Conservation (phyloP, 2,797 vertebrate species). For the Sebastes itinus region DNA sequence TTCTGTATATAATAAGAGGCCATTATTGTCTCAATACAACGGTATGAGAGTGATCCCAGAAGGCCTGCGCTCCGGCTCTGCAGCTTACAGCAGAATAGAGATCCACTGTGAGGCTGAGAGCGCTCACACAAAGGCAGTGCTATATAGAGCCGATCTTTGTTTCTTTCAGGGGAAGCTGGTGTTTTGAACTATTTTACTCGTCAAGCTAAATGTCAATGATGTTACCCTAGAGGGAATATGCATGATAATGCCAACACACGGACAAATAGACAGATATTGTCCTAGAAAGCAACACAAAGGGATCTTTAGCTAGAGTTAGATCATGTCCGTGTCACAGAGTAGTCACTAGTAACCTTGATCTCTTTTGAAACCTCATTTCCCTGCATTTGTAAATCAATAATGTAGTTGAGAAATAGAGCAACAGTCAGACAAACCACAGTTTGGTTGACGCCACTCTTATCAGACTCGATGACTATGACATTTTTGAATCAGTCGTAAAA, state of each 20-base stretch:
- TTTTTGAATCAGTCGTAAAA: slow-evolving; percentile 46
- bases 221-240: not conserved
- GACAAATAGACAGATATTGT: not conserved
- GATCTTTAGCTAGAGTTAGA: not conserved
- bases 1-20: not conserved
- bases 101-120: not conserved
- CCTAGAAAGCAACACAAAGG: not conserved
- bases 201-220: slow-evolving; percentile 9
- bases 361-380: not conserved
- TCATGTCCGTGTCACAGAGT: no score
- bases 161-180: not conserved
- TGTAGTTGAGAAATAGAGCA: slow-evolving; percentile 17
- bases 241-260: not conserved
- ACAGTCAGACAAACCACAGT: not conserved
- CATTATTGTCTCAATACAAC: not conserved
- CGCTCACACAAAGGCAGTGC: not conserved
- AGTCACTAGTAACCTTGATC: not conserved
- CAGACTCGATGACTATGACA: not conserved
- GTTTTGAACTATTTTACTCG: slow-evolving; percentile 12
- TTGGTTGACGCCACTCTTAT: slow-evolving; percentile 11
- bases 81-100: not conserved
- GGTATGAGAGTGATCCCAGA: not conserved
- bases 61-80: not conserved
- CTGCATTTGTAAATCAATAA: not conserved
- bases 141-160: not conserved